phyloP scores from a whole-genome alignment of 2,888 invertebrate species.

The Polyommatus iphigenia region DNA sequence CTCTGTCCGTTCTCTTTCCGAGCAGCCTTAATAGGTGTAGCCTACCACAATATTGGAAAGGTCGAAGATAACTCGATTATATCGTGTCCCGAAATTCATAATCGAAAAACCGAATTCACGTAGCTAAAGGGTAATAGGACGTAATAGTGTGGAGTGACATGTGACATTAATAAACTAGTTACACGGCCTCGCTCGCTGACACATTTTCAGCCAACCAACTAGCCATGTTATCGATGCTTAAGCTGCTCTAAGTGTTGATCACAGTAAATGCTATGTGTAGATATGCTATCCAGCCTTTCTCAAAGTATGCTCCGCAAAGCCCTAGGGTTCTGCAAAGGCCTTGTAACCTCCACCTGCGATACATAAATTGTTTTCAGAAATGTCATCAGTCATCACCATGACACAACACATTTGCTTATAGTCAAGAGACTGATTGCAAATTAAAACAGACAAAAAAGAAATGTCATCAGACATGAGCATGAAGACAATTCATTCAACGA shows the following conservation, averaged over 20 bases:
- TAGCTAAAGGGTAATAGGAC: neutral
- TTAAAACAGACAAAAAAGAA: too few species aligned
- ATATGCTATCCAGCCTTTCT: neutral
- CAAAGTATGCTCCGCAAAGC: too few species aligned
- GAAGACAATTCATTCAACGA: too few species aligned
- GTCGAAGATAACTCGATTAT: neutral
- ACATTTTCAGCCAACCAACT: conserved; percentile 31
- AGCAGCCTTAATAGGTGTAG: too few species aligned
- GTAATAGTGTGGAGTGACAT: conserved; percentile 1
- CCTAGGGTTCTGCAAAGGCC: too few species aligned
- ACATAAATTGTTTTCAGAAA: too few species aligned
- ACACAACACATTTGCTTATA: too few species aligned
- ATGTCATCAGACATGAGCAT: too few species aligned
- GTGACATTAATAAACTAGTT: conserved; percentile 29
- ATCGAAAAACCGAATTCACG: neutral
- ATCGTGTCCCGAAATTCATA: neutral
- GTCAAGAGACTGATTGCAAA: too few species aligned
- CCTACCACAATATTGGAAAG: neutral
- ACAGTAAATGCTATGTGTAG: conserved; percentile 7
- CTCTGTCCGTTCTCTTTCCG: too few species aligned
- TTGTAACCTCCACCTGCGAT: too few species aligned
- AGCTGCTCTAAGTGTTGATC: neutral
- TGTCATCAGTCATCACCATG: too few species aligned
- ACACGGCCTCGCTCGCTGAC: conserved; percentile 15
- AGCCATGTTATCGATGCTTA: conserved; percentile 29